Evolutionary conservation across 2,888 invertebrate species (phyloP), one percentile per base, ranked within the genome.

Genomic region (Agonopterix alstromeriana): DNA sequence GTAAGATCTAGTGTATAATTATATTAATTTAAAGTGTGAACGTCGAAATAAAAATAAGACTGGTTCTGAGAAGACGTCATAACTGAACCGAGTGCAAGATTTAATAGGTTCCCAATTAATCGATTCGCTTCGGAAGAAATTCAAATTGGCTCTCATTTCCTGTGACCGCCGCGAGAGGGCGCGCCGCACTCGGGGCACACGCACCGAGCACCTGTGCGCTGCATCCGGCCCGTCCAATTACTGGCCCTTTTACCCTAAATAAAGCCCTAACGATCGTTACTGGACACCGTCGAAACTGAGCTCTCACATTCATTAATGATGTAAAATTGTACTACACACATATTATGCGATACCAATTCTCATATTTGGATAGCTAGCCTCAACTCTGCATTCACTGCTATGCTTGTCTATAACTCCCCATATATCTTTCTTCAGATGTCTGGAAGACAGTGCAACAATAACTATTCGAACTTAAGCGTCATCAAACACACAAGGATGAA

Each of bases 121-220:
- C 72, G 75, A 77, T 77, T 74, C 67, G 67, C 70, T 68, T 61
- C 67, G 74, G 77, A 80, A 79, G 79, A 82, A 77, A 82, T 83
- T 81, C 73, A 82, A 84, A 85, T 84, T 79, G 79, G 77, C 72
- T 67, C 77, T 79, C 80, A 75, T 79, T 84, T 80, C 78, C 79
- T 72, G 77, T 59, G 61, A 53, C 70, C 63, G 66, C 77, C 73
- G 68, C 73, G 70, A 74, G 79, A 75, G 77, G 75, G 78, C 69
- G 17, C 17, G 27, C 27, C 2, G 27, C 27, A 27, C 27, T 27
- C 27, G 27, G 27, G 27, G 27, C 27, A 73, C 76, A 74, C 77
- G 77, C 81, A 71, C 65, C 52, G 65, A 63, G 73, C 80, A 83
- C 84, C 83, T 83, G 83, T 79, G 77, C 62, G 67, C 66, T 67